A percentile compares a stretch with the other conserved stretches of the same genome.
Evolutionary conservation across 1,140 invertebrate species (phyloP).

Genomic region (Acromyrmex charruanus): DNA sequence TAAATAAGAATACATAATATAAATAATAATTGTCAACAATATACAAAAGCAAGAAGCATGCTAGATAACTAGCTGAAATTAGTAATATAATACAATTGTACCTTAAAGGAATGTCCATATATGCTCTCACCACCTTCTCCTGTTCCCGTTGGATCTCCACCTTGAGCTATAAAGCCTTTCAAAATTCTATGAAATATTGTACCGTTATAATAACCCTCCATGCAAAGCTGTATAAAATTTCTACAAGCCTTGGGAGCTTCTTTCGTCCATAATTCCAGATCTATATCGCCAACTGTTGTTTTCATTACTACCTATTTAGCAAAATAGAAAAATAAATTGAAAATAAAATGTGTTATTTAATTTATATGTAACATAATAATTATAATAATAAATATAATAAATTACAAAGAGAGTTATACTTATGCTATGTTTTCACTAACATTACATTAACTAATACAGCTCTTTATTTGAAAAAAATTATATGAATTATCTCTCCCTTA

Average conservation of each 20-base stretch:
- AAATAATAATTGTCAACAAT: constrained; percentile 3
- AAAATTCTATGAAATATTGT: constrained; percentile 97
- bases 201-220: constrained; percentile 98
- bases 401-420: constrained; percentile 29
- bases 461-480: not conserved
- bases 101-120: constrained; percentile 97
- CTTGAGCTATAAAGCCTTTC: constrained; percentile 97
- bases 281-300: constrained; percentile 98
- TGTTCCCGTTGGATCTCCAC: constrained; percentile 98
- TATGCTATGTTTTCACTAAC: not conserved
- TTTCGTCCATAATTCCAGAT: constrained; percentile 99
- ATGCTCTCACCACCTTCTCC: constrained; percentile 98
- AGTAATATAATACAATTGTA: constrained; percentile 79
- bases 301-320: constrained; percentile 93
- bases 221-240: constrained; percentile 98
- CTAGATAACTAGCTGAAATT: not conserved
- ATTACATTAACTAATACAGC: not conserved
- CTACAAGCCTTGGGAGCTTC: constrained; percentile 98
- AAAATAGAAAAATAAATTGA: constrained; percentile 51
- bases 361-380: constrained; percentile 18
- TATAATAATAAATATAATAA: constrained; percentile 44
- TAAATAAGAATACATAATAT: constrained; percentile 26
- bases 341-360: constrained; percentile 17
- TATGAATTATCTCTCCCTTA: not conserved
- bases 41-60: not conserved